Conservation (phyloP, 2,113 vertebrate species). For the Callithrix jacchus region DNA sequence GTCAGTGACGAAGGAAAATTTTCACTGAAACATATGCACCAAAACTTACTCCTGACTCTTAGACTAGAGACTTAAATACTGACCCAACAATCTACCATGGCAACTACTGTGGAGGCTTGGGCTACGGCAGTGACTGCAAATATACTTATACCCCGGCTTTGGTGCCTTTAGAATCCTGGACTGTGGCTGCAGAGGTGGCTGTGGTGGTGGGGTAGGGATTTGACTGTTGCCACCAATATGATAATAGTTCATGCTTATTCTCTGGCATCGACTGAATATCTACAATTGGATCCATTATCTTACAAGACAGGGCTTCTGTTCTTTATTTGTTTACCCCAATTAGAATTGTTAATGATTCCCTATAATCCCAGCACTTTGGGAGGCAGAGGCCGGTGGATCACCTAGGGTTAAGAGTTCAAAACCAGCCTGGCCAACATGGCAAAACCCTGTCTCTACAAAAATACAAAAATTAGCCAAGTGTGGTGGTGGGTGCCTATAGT, state of each 20-base stretch:
- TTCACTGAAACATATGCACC: not conserved
- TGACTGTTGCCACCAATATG: not conserved
- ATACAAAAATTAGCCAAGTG: too few relatives aligned
- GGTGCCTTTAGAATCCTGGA: not conserved
- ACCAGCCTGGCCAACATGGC: too few relatives aligned
- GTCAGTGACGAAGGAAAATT: not conserved
- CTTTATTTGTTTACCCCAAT: not conserved
- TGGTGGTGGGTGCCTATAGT: too few relatives aligned
- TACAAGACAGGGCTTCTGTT: not conserved
- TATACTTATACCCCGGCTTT: not conserved
- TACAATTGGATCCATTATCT: not conserved
- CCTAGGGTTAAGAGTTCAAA: too few relatives aligned
- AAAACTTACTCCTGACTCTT: not conserved
- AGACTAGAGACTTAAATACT: not conserved
- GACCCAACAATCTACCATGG: fast-evolving
- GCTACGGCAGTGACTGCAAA: not conserved
- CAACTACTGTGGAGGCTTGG: not conserved
- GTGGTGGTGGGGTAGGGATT: not conserved
- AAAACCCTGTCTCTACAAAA: too few relatives aligned
- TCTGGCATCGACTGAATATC: not conserved
- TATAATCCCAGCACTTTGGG: too few relatives aligned
- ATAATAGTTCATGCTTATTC: not conserved
- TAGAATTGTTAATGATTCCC: not conserved
- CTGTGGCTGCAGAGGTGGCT: not conserved
- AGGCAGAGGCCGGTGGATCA: too few relatives aligned